Conservation (phyloP, 2,113 vertebrate genomes). For the Speoplatyrhinus poulsoni region DNA sequence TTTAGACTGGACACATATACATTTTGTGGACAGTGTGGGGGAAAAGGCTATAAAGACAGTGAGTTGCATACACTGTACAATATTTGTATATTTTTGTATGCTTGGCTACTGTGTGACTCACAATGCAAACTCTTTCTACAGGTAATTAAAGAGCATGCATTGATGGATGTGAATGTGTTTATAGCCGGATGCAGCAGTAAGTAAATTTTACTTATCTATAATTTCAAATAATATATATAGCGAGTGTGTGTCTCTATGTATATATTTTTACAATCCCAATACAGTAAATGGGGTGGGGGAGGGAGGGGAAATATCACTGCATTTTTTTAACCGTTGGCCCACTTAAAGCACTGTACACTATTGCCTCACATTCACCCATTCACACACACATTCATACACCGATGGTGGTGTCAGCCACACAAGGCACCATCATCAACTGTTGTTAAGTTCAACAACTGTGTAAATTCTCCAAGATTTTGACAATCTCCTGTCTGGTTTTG, state of each 20-base stretch:
- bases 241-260: background rate
- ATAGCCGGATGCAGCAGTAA: slow-evolving; percentile 88
- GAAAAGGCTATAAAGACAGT: slow-evolving; percentile 89
- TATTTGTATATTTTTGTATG: background rate
- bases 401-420: background rate
- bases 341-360: too few species aligned
- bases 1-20: slow-evolving; percentile 87
- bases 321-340: background rate
- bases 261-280: too few species aligned
- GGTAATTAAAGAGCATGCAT: slow-evolving; percentile 88
- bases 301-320: too few species aligned
- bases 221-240: background rate
- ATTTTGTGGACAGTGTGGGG: slow-evolving; percentile 94
- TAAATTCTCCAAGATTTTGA: too few species aligned
- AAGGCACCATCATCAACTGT: background rate
- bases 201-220: slow-evolving; percentile 20
- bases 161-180: slow-evolving; percentile 81
- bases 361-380: too few species aligned
- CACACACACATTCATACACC: too few species aligned
- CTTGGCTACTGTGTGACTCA: too few species aligned
- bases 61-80: background rate
- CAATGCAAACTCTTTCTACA: slow-evolving; percentile 64
- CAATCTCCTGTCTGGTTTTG: background rate
- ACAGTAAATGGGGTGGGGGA: too few species aligned
- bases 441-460: background rate